Base-by-base conservation (phyloP, 1,140 invertebrate species). In the Brachionus koreanus region DNA sequence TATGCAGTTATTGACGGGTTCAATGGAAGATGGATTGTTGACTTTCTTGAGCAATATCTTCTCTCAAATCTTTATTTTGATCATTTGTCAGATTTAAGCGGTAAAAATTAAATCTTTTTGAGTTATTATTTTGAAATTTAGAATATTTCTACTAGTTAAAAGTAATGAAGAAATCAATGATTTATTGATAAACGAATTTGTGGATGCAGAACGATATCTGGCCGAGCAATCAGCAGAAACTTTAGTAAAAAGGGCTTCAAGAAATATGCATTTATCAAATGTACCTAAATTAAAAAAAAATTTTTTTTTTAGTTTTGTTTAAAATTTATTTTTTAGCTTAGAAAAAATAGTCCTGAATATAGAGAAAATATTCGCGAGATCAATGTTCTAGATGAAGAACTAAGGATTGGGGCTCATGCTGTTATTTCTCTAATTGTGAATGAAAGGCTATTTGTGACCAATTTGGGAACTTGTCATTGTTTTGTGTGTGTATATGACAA, bases 381-480 rank as follows among this genome's bases (percentile, higher is more conserved):
- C 25, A 43, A 79, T 7, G 25, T 12, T 6, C 25, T 79, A 7
- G 23, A 79, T 25, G 13, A 61, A n/a, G 19, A 79, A 13, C 16
- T 79, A 43, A 79, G 12, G 7, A 61, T 37, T 10, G 76, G 76
- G 35, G 76, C 76, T 4, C 57, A 39, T 43, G 76, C 49, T 23
- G 49, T 65, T 0, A 33, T 79, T 25, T 79, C 76, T 23, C 16
- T 79, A 23, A 57, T 79, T 65, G 49, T 79, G 16, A 35, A 79
- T 43, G 61, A 79, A 33, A 23, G 76, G 9, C 43, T 79, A 33
- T 79, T 79, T 61, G 61, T 65, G 7, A 65, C 16, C 33, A 79
- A 79, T 79, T 23, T 79, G 19, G 76, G 76, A 9, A 65, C 76
- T 19, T 16, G 76, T 37, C 76, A 79, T 65, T 79, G 76, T 43